These are phyloP conservation scores for Riparia riparia DNA, from an alignment of 2,113 vertebrate genomes.

Conservation along the genomic window DNA sequence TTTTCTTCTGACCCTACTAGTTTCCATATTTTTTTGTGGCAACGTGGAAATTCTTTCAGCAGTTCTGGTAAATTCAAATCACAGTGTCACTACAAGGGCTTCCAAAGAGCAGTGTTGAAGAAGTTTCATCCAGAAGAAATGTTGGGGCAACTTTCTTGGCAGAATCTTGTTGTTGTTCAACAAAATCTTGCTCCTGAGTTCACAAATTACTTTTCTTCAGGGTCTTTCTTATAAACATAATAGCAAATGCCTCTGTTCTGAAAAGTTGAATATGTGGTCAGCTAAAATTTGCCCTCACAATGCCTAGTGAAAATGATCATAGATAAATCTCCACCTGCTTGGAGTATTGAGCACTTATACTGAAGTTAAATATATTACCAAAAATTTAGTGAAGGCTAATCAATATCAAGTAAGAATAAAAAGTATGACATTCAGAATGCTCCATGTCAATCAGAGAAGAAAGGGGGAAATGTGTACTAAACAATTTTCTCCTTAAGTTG, in stretches of 20 bases:
- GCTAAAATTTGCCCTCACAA: not conserved
- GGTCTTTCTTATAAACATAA: not conserved
- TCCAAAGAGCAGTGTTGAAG: not conserved
- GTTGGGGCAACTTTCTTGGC: not conserved
- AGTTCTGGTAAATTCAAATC: not conserved
- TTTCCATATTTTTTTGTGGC: not conserved
- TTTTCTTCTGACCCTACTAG: not conserved
- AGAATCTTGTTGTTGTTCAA: not conserved
- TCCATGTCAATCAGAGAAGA: not conserved
- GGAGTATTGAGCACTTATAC: not conserved
- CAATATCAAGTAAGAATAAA: slow-evolving; percentile 11
- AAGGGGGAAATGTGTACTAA: slow-evolving; percentile 26
- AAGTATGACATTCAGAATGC: not conserved
- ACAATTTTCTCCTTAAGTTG: slow-evolving; percentile 12
- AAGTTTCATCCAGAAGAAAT: not conserved
- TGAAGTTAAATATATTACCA: not conserved
- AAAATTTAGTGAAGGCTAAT: slow-evolving; percentile 43
- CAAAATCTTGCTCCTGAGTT: not conserved
- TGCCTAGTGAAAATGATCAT: not conserved
- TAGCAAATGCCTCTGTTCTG: not conserved
- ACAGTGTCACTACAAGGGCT: not conserved
- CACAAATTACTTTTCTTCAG: not conserved
- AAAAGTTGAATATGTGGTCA: not conserved
- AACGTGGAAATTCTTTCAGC: not conserved
- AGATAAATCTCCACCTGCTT: not conserved